These are phyloP conservation scores for Patella depressa DNA, from an alignment of 2,888 invertebrate genomes.

Conservation along the genomic window DNA sequence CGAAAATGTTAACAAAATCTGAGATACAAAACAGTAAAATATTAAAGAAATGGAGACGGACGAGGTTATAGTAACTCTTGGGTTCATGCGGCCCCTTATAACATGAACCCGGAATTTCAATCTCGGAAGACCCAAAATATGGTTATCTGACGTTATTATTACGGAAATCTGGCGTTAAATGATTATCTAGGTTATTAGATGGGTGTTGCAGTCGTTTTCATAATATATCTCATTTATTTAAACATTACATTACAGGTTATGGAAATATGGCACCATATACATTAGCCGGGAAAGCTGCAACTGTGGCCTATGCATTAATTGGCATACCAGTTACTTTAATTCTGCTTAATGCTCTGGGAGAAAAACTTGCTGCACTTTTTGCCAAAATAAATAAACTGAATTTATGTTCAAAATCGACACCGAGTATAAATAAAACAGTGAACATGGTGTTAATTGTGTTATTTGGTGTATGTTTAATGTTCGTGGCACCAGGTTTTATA, in stretches of 20 bases:
- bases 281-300: constrained; percentile 50
- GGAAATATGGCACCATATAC: constrained; percentile 61
- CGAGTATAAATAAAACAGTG: constrained; percentile 49
- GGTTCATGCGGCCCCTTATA: too few relatives aligned
- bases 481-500: constrained; percentile 51
- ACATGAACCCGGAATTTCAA: too few relatives aligned
- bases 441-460: constrained; percentile 55
- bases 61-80: too few relatives aligned
- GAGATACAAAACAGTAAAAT: too few relatives aligned
- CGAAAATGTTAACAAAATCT: too few relatives aligned
- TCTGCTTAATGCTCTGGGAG: constrained; percentile 56
- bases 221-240: neutral
- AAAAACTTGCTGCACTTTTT: constrained; percentile 48
- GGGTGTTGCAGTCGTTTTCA: too few relatives aligned
- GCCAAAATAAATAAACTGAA: constrained; percentile 51
- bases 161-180: too few relatives aligned
- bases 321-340: constrained; percentile 62
- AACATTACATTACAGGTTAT: constrained; percentile 48
- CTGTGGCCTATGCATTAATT: constrained; percentile 58
- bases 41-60: too few relatives aligned
- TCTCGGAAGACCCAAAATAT: too few relatives aligned
- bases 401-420: constrained; percentile 52
- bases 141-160: too few relatives aligned
- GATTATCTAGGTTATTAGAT: too few relatives aligned
- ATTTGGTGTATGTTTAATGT: constrained; percentile 51